Evolutionary conservation across 2,888 invertebrate genomes (phyloP).

Genomic region (Cremastobaeus sp.): DNA sequence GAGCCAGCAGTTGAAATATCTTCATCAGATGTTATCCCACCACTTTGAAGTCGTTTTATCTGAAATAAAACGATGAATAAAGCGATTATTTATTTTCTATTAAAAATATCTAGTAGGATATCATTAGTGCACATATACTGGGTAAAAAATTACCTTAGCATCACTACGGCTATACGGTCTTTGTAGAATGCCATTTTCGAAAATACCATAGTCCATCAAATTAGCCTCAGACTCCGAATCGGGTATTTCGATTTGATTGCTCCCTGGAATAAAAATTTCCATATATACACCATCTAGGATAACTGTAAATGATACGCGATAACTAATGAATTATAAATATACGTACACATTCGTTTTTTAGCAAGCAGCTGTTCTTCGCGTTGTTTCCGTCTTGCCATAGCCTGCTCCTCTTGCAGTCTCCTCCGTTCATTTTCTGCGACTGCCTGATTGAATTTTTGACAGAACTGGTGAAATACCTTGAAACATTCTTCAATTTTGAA

Average conservation of each 20-base stretch:
- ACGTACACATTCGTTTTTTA: conserved; percentile 82
- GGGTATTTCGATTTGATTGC: conserved; percentile 85
- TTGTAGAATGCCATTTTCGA: conserved; percentile 84
- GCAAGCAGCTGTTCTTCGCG: conserved; percentile 85
- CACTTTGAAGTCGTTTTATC: conserved; percentile 78
- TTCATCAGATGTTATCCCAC: conserved; percentile 82
- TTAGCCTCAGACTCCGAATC: conserved; percentile 87
- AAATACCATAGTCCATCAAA: conserved; percentile 87
- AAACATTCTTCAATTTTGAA: conserved; percentile 98
- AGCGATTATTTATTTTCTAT: conserved; percentile 1
- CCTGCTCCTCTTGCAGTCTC: conserved; percentile 90
- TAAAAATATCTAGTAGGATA: neutral
- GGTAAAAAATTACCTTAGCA: conserved; percentile 70
- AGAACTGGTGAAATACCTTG: conserved; percentile 92
- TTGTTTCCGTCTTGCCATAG: conserved; percentile 86
- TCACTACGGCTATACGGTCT: conserved; percentile 76
- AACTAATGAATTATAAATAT: too few species aligned
- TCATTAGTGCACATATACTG: neutral
- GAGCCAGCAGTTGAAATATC: conserved; percentile 82
- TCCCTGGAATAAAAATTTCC: conserved; percentile 77
- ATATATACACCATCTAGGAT: neutral
- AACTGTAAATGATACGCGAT: too few species aligned
- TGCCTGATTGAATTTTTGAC: conserved; percentile 90
- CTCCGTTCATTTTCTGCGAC: conserved; percentile 91
- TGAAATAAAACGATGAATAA: conserved; percentile 42